Base-by-base conservation (phyloP, 2,888 invertebrate species). In the Drosophila diplacantha region DNA sequence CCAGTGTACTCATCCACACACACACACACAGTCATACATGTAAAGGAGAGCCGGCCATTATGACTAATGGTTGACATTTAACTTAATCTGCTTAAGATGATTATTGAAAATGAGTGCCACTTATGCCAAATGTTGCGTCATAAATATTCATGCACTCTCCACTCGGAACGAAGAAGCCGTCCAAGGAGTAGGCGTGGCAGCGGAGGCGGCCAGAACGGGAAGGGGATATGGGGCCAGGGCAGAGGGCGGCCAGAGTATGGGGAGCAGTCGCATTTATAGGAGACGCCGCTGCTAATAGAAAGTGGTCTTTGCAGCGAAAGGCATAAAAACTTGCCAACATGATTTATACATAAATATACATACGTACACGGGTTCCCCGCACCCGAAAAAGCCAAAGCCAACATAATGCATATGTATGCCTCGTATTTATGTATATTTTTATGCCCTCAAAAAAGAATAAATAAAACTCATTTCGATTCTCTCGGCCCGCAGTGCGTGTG, bases 271-370 rank as follows among this genome's bases (percentile, higher is more conserved):
- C 60, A 20, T 68, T 67, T 67, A 66, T 67, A 59, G 68, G 68
- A 67, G 65, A 68, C 74, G 76, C 63, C 77, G 57, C 57, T 63
- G 75, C 73, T 79, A 77, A 79, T 83, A 83, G 83, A 83, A 76
- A 82, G 77, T 71, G 69, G 76, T 74, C 74, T 58, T 65, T 63
- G 52, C 69, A 60, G 67, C 58, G 57, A 71, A 67, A 73, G 78
- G 83, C 81, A 80, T 83, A 80, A 80, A 80, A 80, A 83, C 83
- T 78, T 78, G 81, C 72, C 83, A 83, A 83, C 83, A 83, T 83
- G 79, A 80, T 80, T 80, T 80, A 80, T 82, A 82, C 73, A 78
- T 70, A 76, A 69, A 72, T 69, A 65, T 50, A 53, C 35, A 65
- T 50, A 53, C 35, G 52, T 20, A 39, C 37, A 49, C 24, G 24